A percentile compares a stretch with the other conserved stretches of the same genome.
phyloP scores from a whole-genome alignment of 2,888 invertebrate species.

The Linnaemya tessellans region DNA sequence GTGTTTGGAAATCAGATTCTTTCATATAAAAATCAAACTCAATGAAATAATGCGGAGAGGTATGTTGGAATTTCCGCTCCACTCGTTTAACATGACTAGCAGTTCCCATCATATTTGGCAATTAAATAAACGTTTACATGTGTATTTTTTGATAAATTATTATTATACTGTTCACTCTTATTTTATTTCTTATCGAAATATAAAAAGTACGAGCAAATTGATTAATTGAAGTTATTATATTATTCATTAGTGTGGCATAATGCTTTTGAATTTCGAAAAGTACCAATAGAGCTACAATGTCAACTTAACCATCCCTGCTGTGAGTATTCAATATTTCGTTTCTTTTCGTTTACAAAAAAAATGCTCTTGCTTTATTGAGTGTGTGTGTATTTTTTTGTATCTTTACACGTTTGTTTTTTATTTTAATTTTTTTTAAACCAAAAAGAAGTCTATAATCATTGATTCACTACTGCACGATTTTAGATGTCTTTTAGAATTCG shows the following conservation, averaged over 20 bases:
- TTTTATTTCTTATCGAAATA: too few species aligned
- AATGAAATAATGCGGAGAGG: too few species aligned
- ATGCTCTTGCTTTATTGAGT: conserved; percentile 41
- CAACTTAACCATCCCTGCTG: neutral
- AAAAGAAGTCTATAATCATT: conserved; percentile 73
- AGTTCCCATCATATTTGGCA: too few species aligned
- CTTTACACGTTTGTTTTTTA: conserved; percentile 50
- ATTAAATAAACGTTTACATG: too few species aligned
- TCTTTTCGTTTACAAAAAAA: conserved; percentile 38
- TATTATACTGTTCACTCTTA: too few species aligned
- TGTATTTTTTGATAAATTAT: too few species aligned
- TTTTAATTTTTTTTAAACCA: conserved; percentile 46
- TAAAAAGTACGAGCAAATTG: too few species aligned
- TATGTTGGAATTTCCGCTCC: too few species aligned
- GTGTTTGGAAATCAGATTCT: too few species aligned
- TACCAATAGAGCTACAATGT: neutral
- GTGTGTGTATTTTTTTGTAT: conserved; percentile 43
- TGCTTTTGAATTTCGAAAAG: neutral
- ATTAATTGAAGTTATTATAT: too few species aligned
- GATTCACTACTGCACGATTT: conserved; percentile 69
- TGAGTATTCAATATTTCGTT: conserved; percentile 51
- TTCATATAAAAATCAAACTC: too few species aligned
- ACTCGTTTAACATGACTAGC: too few species aligned
- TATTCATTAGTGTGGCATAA: neutral
- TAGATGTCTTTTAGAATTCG: conserved; percentile 76